phyloP scores from a whole-genome alignment of 2,888 invertebrate species.

The Pristionchus mayeri region DNA sequence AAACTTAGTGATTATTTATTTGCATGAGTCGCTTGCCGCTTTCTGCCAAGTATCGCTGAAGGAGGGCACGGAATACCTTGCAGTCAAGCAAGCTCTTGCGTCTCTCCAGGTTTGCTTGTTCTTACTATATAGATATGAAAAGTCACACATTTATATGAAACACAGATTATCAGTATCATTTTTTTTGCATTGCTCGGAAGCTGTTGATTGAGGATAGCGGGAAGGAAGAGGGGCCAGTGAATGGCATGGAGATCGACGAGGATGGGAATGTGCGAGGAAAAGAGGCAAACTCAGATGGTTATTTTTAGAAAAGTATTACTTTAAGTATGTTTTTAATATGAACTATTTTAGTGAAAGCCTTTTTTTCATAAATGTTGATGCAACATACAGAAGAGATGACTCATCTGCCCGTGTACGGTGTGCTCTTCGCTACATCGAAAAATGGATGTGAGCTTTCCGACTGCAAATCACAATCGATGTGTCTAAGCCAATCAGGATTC shows the following conservation, averaged over 20 bases:
- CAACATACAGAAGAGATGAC: not conserved
- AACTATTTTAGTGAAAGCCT: too few relatives aligned
- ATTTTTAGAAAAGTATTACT: not conserved
- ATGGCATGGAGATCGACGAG: not conserved
- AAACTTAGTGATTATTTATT: too few relatives aligned
- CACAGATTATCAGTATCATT: too few relatives aligned
- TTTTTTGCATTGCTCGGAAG: too few relatives aligned
- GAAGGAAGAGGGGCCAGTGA: not conserved
- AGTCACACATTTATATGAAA: too few relatives aligned
- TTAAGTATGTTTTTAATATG: not conserved
- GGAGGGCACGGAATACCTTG: not conserved
- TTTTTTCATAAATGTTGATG: too few relatives aligned
- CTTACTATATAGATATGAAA: too few relatives aligned
- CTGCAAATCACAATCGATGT: too few relatives aligned
- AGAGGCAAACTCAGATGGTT: too few relatives aligned
- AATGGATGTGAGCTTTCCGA: not conserved
- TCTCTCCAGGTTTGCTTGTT: not conserved
- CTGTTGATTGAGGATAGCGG: not conserved
- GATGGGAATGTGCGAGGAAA: not conserved
- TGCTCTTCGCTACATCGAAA: slow-evolving; percentile 1
- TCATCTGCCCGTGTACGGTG: slow-evolving; percentile 5
- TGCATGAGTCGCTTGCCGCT: not conserved
- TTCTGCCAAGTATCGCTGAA: slow-evolving; percentile 3
- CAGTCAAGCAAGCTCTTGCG: not conserved
- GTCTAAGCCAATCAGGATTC: too few relatives aligned